A percentile compares a stretch with the other conserved stretches of the same genome.
Conservation (phyloP, 2,113 vertebrate genomes). For the Malurus elegans region DNA sequence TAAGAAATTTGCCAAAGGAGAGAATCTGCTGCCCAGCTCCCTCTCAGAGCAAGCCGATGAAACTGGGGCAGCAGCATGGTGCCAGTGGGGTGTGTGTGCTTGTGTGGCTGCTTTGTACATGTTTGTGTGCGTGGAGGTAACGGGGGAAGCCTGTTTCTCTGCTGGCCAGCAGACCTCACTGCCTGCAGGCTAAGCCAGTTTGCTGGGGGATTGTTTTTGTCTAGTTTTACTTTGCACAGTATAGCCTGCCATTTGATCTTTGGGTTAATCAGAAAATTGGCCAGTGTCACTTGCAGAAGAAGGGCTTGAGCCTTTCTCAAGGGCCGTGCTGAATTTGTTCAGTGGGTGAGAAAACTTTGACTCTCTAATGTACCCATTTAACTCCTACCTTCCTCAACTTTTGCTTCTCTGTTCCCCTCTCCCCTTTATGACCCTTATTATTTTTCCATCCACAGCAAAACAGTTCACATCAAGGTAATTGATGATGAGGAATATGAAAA, state of each 20-base stretch:
- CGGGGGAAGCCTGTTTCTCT: background rate
- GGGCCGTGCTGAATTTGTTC: background rate
- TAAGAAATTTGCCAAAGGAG: background rate
- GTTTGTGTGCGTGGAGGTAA: too few species aligned
- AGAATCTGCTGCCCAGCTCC: background rate
- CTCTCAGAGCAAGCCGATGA: background rate
- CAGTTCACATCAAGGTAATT: constrained; percentile 86
- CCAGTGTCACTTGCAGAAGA: background rate
- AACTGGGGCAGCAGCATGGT: background rate
- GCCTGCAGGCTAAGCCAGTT: background rate
- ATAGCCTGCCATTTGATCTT: background rate
- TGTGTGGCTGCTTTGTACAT: background rate
- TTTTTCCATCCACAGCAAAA: constrained; percentile 85
- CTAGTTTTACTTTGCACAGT: background rate
- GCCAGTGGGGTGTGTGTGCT: background rate
- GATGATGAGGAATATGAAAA: constrained; percentile 87
- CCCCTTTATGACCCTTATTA: constrained; percentile 77
- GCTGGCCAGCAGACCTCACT: background rate
- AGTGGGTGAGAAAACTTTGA: constrained; percentile 60
- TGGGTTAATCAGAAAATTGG: background rate
- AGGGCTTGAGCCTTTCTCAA: background rate
- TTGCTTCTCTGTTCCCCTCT: constrained; percentile 50
- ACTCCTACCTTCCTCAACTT: constrained; percentile 43
- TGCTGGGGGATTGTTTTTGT: background rate
- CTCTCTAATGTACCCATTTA: constrained; percentile 46